Conservation (phyloP, 1,140 invertebrate genomes). For the Solenopsis fugax region DNA sequence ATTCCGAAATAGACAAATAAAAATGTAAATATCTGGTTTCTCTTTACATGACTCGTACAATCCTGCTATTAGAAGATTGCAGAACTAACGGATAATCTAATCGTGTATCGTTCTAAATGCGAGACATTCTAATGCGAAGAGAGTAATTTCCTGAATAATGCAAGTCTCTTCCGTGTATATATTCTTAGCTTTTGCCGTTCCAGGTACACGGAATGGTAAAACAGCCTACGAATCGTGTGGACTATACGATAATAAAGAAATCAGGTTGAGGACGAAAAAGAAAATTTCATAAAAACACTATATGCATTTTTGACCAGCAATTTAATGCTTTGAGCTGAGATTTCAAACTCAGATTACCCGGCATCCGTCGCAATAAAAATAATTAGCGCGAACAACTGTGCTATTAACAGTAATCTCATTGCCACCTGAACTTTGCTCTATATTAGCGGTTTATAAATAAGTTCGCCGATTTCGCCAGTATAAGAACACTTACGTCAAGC, state of each 20-base stretch:
- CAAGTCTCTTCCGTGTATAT: constrained; percentile 43
- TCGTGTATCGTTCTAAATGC: constrained; percentile 50
- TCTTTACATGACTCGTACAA: constrained; percentile 16
- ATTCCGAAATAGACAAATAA: neutral
- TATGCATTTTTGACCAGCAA: constrained; percentile 21
- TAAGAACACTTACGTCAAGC: constrained; percentile 54
- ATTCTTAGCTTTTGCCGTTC: constrained; percentile 51
- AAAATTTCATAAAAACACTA: constrained; percentile 29
- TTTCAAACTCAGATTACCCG: constrained; percentile 18
- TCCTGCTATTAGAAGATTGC: constrained; percentile 38
- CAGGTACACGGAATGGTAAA: constrained; percentile 52
- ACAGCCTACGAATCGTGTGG: constrained; percentile 37
- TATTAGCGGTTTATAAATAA: constrained; percentile 60
- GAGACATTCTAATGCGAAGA: constrained; percentile 42
- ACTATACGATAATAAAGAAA: constrained; percentile 43
- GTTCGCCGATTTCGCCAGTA: constrained; percentile 36
- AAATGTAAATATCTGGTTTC: constrained; percentile 20
- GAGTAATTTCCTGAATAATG: constrained; percentile 63
- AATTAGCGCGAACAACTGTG: constrained; percentile 4
- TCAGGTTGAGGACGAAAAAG: constrained; percentile 6
- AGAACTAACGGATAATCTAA: constrained; percentile 33
- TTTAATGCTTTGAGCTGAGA: constrained; percentile 16
- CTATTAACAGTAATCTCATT: constrained; percentile 49
- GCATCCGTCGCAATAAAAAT: constrained; percentile 13
- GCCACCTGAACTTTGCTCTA: constrained; percentile 60